phyloP scores from a whole-genome alignment of 2,797 vertebrate genomes.

The Esox masquinongy region DNA sequence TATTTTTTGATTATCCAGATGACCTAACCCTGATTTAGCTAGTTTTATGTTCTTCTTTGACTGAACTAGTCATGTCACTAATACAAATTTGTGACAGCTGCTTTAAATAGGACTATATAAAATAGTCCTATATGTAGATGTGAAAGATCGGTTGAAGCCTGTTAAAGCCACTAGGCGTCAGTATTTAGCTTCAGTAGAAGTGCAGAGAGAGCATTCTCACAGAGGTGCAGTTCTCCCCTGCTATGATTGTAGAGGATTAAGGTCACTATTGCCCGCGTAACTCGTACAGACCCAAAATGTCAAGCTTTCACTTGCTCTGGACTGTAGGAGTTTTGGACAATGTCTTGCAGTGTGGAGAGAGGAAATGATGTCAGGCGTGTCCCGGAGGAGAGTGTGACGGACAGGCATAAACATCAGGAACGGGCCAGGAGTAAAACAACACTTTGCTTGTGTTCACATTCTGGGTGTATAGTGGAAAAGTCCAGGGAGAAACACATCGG shows the following conservation, averaged over 20 bases:
- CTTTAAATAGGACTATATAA: background rate
- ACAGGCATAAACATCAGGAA: background rate
- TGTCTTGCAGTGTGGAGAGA: conserved; percentile 7
- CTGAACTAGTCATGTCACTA: too few relatives aligned
- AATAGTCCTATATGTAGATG: too few relatives aligned
- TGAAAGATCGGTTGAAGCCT: background rate
- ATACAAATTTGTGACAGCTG: background rate
- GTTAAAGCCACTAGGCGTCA: background rate
- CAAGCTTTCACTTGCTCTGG: conserved; percentile 17
- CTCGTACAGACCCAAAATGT: conserved; percentile 12
- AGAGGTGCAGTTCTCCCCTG: background rate
- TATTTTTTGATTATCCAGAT: too few relatives aligned
- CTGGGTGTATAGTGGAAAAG: background rate
- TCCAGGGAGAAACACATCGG: background rate
- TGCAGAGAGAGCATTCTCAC: background rate
- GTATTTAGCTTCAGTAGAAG: background rate
- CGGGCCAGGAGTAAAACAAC: background rate
- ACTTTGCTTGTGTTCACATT: conserved; percentile 5
- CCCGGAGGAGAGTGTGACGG: background rate
- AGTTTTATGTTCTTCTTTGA: too few relatives aligned
- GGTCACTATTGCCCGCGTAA: background rate
- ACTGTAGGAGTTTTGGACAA: conserved; percentile 5
- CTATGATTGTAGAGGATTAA: background rate
- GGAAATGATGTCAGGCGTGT: conserved; percentile 24
- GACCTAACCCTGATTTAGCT: too few relatives aligned